Base-by-base conservation (phyloP, 2,797 vertebrate species). In the Melanotaenia nigrans region DNA sequence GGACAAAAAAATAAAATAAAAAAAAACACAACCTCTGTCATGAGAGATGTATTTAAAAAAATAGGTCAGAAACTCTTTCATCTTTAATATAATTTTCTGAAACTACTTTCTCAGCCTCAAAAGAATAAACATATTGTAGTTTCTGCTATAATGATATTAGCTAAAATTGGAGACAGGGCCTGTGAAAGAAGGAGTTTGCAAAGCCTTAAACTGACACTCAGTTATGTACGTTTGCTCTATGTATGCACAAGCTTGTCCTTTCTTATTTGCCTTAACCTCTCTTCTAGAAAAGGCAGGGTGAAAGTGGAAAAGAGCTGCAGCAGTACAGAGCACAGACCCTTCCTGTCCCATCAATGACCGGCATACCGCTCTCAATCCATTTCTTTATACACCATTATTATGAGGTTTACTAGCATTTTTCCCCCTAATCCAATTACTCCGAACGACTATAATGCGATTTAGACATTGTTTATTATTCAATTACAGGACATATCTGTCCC, bases 391-490 rank as follows among this genome's bases (percentile, higher is more conserved):
- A 82, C 92, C 92, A 92, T 91, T 90, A 92, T 93, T 90, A 88
- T 92, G 89, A 80, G 76, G 81, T 92, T 90, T 75, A 83, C 90
- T 89, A 89, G 86, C 88, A 89, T 90, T 90, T 89, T 79, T 80
- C 8, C 1, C 71, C 75, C 79, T 90, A 93, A 95, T 91, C 70
- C 56, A 84, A 87, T 95, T 90, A 89, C 86, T 75, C 79, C 55
- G 76, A 82, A 85, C 80, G 87, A 86, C 85, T 88, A 88, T 94
- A 93, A 95, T 92, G 86, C 66, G 72, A 94, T 94, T 92, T 89
- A 77, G 90, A 81, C 87, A 89, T 90, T 91, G 91, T 93, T 94
- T 93, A 93, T 93, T 93, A 93, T 92, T 90, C 84, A 90, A 90
- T 91, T 89, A 87, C 70, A 75, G 88, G 81, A 88, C 85, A 91